Evolutionary conservation across 2,113 vertebrate species (phyloP), one percentile per base, ranked within the genome.

Genomic region (Dicentrarchus labrax): DNA sequence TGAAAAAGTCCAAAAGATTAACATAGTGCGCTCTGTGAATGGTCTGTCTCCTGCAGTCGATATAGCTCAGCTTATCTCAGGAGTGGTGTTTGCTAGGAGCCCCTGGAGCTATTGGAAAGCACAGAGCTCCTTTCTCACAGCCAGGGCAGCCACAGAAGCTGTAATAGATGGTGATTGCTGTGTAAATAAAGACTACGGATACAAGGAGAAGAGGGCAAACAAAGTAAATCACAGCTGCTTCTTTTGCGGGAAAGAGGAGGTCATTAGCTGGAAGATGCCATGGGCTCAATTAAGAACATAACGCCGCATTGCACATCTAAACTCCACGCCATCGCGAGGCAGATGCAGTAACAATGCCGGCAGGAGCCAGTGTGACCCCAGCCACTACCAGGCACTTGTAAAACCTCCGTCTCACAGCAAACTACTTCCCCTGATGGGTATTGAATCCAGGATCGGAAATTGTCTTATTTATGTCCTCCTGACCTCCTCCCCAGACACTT

Each of bases 1-100:
- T 72, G 48, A 86, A 87, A 83, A 87, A 87, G 69, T 76, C 82
- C 62, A 54, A 70, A 83, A 87, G 80, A 89, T 89, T 79, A 92
- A 85, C 88, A 76, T 69, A 78, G 83, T 75, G 79, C 47, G 24
- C 54, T 76, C 2, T 2, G 72, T 82, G 79, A 90, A 80, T 72
- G 54, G 81, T 73, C 76, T 76, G 81, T 73, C 78, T 76, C 59
- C 71, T 82, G 69, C 70, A 65, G 86, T 80, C 84, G 56, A 88
- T 90, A 84, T 15, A 76, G 83, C 85, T 85, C 65, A 72, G 22
- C 79, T 86, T 80, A 88, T 87, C 85, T 91, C 89, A 56, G 57
- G 76, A 91, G 80, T 76, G 84, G 65, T 78, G 70, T 80, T 84
- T 69, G 59, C 65, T 64, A 19, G 66, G 72, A 67, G 64, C 41